These are phyloP conservation scores for Andinoacara biseriatus DNA, from an alignment of 2,113 vertebrate genomes.

Conservation along the genomic window DNA sequence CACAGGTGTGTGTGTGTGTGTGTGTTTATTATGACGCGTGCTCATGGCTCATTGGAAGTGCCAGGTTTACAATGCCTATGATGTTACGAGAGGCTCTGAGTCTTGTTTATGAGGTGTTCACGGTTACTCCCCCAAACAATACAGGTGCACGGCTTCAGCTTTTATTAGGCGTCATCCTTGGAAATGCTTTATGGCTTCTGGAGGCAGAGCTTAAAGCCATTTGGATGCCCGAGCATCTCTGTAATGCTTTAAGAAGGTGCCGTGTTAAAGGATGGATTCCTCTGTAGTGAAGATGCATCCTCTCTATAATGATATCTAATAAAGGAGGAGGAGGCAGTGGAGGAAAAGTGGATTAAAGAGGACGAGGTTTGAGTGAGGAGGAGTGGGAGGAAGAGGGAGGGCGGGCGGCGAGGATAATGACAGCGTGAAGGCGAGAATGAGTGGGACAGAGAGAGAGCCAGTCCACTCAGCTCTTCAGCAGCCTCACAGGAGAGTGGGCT, in stretches of 20 bases:
- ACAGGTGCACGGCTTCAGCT: neutral
- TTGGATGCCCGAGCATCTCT: constrained; percentile 8
- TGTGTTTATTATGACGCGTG: neutral
- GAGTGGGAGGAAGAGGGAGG: neutral
- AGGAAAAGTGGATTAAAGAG: constrained; percentile 14
- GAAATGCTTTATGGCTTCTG: constrained; percentile 29
- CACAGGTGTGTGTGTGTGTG: neutral
- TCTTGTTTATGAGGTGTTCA: constrained; percentile 54
- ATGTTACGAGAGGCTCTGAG: constrained; percentile 27
- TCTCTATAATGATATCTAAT: constrained; percentile 26
- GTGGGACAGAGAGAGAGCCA: neutral
- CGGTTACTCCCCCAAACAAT: constrained; percentile 31
- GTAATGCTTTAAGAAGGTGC: constrained; percentile 20
- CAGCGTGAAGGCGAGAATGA: neutral
- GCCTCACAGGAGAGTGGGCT: constrained; percentile 20
- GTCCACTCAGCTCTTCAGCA: constrained; percentile 11
- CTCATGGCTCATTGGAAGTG: constrained; percentile 31
- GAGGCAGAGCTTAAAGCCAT: constrained; percentile 10
- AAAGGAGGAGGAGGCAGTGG: constrained; percentile 4
- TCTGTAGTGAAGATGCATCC: constrained; percentile 21
- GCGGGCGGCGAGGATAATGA: constrained; percentile 17
- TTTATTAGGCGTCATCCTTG: constrained; percentile 39
- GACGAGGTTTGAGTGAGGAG: neutral
- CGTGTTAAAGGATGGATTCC: constrained; percentile 19
- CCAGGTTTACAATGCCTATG: neutral